phyloP scores from a whole-genome alignment of 2,113 vertebrate species.

The Saccopteryx bilineata region DNA sequence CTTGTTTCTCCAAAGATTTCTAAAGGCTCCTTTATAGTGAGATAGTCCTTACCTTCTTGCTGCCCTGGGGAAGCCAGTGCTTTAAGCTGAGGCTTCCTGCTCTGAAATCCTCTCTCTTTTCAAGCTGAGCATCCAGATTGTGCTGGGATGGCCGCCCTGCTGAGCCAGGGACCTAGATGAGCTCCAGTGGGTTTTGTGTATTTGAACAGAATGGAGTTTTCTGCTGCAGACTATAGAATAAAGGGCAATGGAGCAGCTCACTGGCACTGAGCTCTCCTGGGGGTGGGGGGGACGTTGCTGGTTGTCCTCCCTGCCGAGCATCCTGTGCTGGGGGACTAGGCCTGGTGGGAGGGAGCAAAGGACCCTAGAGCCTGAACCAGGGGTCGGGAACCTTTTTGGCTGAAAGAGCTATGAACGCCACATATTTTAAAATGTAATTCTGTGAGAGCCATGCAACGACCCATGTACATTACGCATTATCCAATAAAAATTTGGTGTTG shows the following conservation, averaged over 20 bases:
- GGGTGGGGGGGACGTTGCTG: fast-evolving
- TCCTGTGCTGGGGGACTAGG: background rate
- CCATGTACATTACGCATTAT: no score
- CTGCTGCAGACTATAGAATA: background rate
- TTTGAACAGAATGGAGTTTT: background rate
- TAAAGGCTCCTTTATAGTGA: background rate
- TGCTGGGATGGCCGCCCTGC: background rate
- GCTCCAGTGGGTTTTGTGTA: background rate
- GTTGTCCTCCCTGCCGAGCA: background rate
- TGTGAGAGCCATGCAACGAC: no score
- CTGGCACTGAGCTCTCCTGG: background rate
- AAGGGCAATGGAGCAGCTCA: background rate
- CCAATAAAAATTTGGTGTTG: no score
- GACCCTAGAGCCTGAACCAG: background rate
- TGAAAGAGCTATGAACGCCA: no score
- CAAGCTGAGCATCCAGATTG: background rate
- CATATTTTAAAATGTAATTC: no score
- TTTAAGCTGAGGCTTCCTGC: background rate
- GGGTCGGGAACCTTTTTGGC: no score
- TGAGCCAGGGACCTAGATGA: background rate
- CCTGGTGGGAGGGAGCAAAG: fast-evolving
- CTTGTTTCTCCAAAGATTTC: background rate
- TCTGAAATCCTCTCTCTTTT: background rate
- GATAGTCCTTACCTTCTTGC: background rate
- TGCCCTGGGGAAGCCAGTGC: background rate